A percentile compares a stretch with the other conserved stretches of the same genome.
Conservation (phyloP, 2,113 vertebrate species). For the Equus quagga region DNA sequence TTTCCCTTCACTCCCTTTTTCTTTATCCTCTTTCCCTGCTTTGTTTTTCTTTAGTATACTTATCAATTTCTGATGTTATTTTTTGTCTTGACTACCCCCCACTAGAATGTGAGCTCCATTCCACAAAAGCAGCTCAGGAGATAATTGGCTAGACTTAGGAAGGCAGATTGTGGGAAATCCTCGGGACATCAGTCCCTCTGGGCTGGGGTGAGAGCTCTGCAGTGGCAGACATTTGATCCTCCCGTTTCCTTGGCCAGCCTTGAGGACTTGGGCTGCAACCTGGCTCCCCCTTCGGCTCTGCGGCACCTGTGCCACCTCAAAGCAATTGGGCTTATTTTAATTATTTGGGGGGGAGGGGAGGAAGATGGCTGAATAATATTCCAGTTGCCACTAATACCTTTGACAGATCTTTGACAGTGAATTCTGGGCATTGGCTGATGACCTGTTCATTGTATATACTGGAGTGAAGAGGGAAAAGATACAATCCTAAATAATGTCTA, state of each 20-base stretch:
- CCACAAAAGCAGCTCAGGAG: not conserved
- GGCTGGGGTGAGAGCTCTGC: not conserved
- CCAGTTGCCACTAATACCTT: not conserved
- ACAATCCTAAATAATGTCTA: not conserved
- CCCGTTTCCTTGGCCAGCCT: not conserved
- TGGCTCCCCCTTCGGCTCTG: not conserved
- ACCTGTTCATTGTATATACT: not conserved
- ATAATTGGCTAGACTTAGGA: not conserved
- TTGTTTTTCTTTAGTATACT: not conserved
- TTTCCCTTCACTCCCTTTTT: not conserved
- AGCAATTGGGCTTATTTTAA: constrained; percentile 24
- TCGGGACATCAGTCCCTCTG: not conserved
- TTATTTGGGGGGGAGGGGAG: not conserved
- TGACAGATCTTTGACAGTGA: not conserved
- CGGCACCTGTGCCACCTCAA: not conserved
- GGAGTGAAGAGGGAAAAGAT: not conserved
- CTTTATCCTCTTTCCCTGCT: not conserved
- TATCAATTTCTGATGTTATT: not conserved
- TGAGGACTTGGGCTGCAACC: not conserved
- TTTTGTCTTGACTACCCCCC: not conserved
- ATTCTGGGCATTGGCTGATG: not conserved
- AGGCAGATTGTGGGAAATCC: not conserved
- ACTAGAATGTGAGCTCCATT: not conserved
- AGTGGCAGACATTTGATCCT: not conserved
- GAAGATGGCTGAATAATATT: constrained; percentile 37